Evolutionary conservation across 1,140 invertebrate genomes (phyloP).

Genomic region (Macrobrachium nipponense): DNA sequence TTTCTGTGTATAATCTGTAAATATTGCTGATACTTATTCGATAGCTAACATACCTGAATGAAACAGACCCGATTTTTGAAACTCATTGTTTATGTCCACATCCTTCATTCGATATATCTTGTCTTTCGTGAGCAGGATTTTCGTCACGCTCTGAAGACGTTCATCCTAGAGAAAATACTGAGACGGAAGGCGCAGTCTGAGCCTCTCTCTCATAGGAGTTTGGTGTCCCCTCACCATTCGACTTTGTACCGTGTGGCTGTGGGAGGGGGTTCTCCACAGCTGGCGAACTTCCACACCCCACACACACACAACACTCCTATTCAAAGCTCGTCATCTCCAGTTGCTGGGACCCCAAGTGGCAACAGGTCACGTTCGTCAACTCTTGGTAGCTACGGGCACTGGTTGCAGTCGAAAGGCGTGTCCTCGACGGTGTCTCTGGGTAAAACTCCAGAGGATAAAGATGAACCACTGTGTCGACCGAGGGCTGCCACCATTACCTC

Average conservation of each 20-base stretch:
- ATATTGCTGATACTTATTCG: too few species aligned
- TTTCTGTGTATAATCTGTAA: not conserved
- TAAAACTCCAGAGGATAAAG: not conserved
- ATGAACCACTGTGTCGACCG: not conserved
- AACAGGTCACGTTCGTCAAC: slow-evolving; percentile 40
- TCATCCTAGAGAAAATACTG: slow-evolving; percentile 31
- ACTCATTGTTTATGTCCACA: not conserved
- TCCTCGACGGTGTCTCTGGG: slow-evolving; percentile 30
- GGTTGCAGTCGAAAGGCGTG: not conserved
- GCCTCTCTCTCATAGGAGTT: slow-evolving; percentile 9
- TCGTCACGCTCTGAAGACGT: slow-evolving; percentile 39
- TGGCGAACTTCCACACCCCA: slow-evolving; percentile 31
- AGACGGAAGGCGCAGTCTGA: slow-evolving; percentile 15
- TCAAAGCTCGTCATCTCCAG: not conserved
- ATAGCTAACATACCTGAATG: too few species aligned
- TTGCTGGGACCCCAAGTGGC: slow-evolving; percentile 29
- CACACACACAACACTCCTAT: slow-evolving; percentile 22
- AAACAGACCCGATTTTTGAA: not conserved
- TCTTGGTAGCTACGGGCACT: slow-evolving; percentile 31
- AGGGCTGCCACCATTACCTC: not conserved
- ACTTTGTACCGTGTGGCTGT: slow-evolving; percentile 29
- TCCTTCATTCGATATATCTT: not conserved
- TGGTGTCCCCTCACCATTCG: slow-evolving; percentile 40
- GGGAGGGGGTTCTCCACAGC: not conserved
- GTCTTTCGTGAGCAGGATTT: slow-evolving; percentile 37